Conservation (phyloP, 2,797 vertebrate species). For the Pelochelys cantorii region DNA sequence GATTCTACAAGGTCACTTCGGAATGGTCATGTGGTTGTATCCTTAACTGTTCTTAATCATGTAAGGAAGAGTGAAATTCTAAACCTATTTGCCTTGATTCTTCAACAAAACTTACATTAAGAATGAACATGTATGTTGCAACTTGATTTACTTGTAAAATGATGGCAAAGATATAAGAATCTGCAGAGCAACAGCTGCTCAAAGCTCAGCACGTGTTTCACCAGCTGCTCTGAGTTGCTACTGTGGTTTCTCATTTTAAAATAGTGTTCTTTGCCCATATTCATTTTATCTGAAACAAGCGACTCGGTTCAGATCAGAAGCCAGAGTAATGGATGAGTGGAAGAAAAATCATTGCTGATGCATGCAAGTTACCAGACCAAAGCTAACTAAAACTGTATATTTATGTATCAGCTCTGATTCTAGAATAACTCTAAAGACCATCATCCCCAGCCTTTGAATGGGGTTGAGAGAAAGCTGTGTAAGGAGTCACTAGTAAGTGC, state of each 20-base stretch:
- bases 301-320: background rate
- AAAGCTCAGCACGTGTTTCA: background rate
- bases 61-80: background rate
- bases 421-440: constrained; percentile 1
- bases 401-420: accelerated
- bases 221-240: background rate
- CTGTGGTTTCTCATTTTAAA: background rate
- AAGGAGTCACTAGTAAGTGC: background rate
- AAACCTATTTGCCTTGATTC: background rate
- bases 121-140: background rate
- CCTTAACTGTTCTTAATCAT: background rate
- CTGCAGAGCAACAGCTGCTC: background rate
- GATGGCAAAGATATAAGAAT: background rate
- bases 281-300: background rate
- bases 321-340: background rate
- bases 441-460: background rate
- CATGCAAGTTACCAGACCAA: background rate
- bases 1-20: background rate
- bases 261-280: background rate
- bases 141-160: constrained; percentile 24
- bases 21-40: background rate
- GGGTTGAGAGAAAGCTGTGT: background rate
- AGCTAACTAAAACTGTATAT: background rate
- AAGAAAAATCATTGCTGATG: background rate
- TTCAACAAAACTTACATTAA: background rate